phyloP scores from a whole-genome alignment of 2,888 invertebrate genomes.

The Spatulosminthurus flaviceps region DNA sequence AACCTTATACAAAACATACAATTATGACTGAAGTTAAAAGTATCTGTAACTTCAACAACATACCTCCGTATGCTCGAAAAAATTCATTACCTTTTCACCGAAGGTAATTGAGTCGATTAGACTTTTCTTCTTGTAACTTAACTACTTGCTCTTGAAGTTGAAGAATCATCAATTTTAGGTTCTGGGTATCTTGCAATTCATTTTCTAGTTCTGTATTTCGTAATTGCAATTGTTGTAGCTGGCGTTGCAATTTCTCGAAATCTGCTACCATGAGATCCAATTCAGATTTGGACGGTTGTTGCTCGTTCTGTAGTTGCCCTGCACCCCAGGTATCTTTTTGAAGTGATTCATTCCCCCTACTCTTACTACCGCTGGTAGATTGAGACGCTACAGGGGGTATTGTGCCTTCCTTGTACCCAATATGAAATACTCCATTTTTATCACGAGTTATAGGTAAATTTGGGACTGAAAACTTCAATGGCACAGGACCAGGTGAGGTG shows the following conservation, averaged over 20 bases:
- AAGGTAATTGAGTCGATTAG: conserved; percentile 32
- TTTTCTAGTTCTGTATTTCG: conserved; percentile 47
- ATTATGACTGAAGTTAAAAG: background rate
- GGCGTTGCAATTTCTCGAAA: conserved; percentile 50
- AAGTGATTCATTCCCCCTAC: background rate
- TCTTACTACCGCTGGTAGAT: background rate
- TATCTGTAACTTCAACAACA: too few species aligned
- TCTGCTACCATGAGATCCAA: conserved; percentile 43
- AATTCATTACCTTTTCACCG: conserved; percentile 3
- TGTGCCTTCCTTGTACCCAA: conserved; percentile 70
- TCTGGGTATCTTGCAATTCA: conserved; percentile 43
- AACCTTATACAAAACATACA: background rate
- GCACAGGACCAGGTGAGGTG: conserved; percentile 83
- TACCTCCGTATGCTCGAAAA: background rate
- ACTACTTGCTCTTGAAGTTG: conserved; percentile 53
- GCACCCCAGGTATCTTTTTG: background rate
- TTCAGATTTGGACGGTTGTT: conserved; percentile 28
- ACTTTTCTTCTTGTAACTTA: conserved; percentile 53
- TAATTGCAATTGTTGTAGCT: conserved; percentile 44
- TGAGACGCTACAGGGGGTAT: background rate
- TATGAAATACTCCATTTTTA: conserved; percentile 77
- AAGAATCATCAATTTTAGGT: conserved; percentile 51
- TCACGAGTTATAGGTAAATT: conserved; percentile 77
- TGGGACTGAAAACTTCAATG: conserved; percentile 78
- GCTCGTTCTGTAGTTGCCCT: background rate